Conservation (phyloP, 2,113 vertebrate genomes). For the Elanus axillaris region DNA sequence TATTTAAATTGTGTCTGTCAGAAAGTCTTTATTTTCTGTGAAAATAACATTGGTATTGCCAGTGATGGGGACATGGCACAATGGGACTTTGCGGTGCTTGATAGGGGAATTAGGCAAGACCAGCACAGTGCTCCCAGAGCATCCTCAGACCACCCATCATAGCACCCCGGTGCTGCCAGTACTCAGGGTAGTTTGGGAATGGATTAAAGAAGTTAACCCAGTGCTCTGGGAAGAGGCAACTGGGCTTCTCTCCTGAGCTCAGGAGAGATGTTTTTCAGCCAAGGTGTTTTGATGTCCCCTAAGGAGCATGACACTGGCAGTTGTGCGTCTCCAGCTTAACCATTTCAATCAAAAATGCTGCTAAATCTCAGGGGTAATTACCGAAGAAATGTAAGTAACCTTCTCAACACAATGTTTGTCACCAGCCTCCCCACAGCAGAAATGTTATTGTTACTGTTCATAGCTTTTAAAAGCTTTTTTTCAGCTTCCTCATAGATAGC, state of each 20-base stretch:
- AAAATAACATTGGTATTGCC: neutral
- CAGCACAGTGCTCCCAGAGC: neutral
- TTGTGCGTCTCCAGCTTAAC: neutral
- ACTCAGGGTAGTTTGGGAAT: neutral
- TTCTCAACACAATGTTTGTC: neutral
- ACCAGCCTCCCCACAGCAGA: neutral
- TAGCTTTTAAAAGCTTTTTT: conserved; percentile 2
- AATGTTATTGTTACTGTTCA: neutral
- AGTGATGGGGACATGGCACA: neutral
- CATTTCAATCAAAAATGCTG: neutral
- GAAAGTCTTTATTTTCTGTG: conserved; percentile 23
- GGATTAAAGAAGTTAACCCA: neutral
- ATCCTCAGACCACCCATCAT: neutral
- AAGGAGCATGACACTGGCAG: neutral
- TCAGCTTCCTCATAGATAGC: neutral
- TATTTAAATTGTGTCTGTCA: neutral
- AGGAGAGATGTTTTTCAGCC: neutral
- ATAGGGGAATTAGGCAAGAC: neutral
- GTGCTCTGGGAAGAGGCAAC: neutral
- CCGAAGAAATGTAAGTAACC: neutral
- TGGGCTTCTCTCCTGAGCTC: neutral
- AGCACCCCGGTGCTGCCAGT: neutral
- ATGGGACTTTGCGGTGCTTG: neutral
- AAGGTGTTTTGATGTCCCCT: fast-evolving
- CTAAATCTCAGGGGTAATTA: neutral